Base-by-base conservation (phyloP, 2,797 vertebrate species). In the Aeoliscus strigatus region DNA sequence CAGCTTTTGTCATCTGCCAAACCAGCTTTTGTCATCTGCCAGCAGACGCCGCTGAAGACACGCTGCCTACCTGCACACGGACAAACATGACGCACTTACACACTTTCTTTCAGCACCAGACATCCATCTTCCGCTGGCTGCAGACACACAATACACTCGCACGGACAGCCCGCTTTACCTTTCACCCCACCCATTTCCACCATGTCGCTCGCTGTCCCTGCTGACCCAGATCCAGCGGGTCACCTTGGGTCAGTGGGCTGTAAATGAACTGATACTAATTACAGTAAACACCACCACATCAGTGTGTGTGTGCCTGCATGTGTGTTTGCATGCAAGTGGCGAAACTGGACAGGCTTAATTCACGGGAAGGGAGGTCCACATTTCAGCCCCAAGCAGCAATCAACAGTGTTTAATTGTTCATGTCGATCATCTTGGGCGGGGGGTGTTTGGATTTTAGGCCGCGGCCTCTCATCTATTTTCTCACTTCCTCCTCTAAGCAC, bases 221-320 rank as follows among this genome's bases (percentile, higher is more conserved):
- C 42, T 82, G 73, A 81, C 73, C 76, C 79, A 79, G 44, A 81
- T 70, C 82, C 51, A 44, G 46, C 25, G 49, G 79, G 82, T 83
- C 80, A 79, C 61, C 42, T 27, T 45, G 83, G 83, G 79, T 84
- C 79, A 83, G 54, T 18, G 51, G 69, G 64, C 79, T 81, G 72
- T 78, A 82, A 81, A 86, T 82, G 72, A 82, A 76, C 75, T 80
- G 82, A 75, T 74, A 56, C 82, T 87, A 86, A 87, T 86, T 84
- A 83, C 85, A 70, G 75, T 80, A 83, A 86, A 82, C 72, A 76
- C 45, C 40, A 9, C 32, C 60, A 71, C 54, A 49, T 75, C 60
- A 49, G 58, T 40, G 55, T n/a, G 33, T 45, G 30, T 47, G 52
- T 49, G 51, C 36, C 36, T 69, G 59, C 73, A 54, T 59, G 64